Base-by-base conservation (phyloP, 1,140 invertebrate species). In the Ganaspis sp. region DNA sequence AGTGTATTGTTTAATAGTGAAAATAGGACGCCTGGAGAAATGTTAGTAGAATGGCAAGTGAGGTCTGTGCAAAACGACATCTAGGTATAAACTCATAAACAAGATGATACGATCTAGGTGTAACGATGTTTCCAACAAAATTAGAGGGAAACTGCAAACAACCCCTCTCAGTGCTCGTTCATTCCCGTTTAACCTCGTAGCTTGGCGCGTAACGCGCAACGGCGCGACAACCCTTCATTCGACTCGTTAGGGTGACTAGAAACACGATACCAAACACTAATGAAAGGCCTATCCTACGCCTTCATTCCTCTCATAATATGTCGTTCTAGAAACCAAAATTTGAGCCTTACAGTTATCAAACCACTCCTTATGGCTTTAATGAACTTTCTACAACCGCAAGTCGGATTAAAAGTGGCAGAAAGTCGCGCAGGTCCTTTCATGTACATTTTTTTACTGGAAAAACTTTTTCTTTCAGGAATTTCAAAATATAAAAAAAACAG, bases 61-160 rank as follows among this genome's bases (percentile, higher is more conserved):
- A 64, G 58, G 38, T 45, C 38, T 72, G 76, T 75, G 81, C 77
- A 77, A 79, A 84, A 86, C 80, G 81, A 75, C 83, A 86, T 87
- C 85, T 82, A 83, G 79, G 76, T 86, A 85, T 83, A 84, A 87
- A 81, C 81, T 79, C 81, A 86, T 87, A 87, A 87, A 87, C 84
- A 87, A 85, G 84, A 85, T 87, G 86, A 87, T 87, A 86, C 84
- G 83, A 87, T 87, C 85, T 85, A 82, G 82, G 83, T 84, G 84
- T 86, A 87, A 87, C 86, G 86, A 87, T 85, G 85, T 87, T 87
- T 86, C 84, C 84, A 86, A 87, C 86, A 86, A 87, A 87, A 87
- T 87, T 87, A 87, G 84, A 87, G 86, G 85, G 84, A 87, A 87
- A 87, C 83, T 87, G 84, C 85, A 86, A 87, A 87, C 85, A 86